Conservation (phyloP, 2,888 invertebrate species). For the Laothoe populi region DNA sequence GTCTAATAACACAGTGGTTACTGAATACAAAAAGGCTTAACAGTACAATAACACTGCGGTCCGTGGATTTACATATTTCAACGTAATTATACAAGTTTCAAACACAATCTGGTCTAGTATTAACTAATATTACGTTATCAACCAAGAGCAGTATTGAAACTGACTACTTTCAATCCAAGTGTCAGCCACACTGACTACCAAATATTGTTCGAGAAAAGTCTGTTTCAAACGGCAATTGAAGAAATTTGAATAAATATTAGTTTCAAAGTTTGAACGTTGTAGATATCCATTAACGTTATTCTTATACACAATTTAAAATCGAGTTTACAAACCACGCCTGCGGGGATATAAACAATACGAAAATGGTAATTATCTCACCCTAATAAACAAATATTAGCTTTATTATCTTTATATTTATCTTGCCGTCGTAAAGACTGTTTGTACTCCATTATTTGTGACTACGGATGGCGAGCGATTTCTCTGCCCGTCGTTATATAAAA, state of each 20-base stretch:
- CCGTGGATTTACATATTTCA: slow-evolving; percentile 48
- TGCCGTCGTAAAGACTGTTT: slow-evolving; percentile 1
- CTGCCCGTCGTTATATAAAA: not conserved
- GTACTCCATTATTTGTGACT: not conserved
- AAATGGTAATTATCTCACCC: slow-evolving; percentile 25
- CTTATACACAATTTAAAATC: slow-evolving; percentile 5
- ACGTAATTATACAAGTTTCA: slow-evolving; percentile 47
- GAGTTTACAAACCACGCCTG: slow-evolving; percentile 17
- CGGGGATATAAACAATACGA: slow-evolving; percentile 18
- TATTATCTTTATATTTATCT: slow-evolving; percentile 23
- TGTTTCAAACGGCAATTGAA: not conserved
- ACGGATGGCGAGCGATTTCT: not conserved
- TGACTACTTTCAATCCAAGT: not conserved
- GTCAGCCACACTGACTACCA: not conserved
- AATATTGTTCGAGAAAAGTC: not conserved
- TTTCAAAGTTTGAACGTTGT: slow-evolving; percentile 5
- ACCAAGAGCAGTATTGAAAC: slow-evolving; percentile 28
- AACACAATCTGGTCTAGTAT: slow-evolving; percentile 36
- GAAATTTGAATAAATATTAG: slow-evolving; percentile 5
- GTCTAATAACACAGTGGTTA: not conserved
- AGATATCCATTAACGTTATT: slow-evolving; percentile 4
- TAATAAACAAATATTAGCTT: slow-evolving; percentile 26
- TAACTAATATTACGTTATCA: slow-evolving; percentile 40
- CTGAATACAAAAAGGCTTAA: slow-evolving; percentile 9
- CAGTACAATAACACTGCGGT: slow-evolving; percentile 26